phyloP scores from a whole-genome alignment of 1,140 invertebrate species.

The Drosophila arizonae region DNA sequence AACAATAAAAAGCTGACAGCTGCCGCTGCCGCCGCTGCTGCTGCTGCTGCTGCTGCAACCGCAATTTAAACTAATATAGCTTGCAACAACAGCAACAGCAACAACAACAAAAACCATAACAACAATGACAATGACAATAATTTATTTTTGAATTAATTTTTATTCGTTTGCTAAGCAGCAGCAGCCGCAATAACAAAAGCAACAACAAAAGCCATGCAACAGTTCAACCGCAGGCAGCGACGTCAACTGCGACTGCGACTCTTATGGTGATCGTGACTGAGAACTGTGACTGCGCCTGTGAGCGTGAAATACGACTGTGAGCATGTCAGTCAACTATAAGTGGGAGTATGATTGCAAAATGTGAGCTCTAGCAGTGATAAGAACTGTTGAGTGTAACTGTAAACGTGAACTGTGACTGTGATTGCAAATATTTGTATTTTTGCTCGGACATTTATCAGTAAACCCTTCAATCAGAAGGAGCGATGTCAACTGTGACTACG shows the following conservation, averaged over 20 bases:
- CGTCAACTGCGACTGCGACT: neutral
- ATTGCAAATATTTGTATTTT: no score
- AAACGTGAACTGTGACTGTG: no score
- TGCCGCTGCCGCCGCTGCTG: conserved; percentile 42
- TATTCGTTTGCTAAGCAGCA: conserved; percentile 66
- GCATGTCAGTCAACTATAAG: no score
- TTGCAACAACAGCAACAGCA: conserved; percentile 48
- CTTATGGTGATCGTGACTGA: no score
- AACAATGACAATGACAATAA: conserved; percentile 72
- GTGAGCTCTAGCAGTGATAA: no score
- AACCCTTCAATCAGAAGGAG: no score
- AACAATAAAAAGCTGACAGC: conserved; percentile 58
- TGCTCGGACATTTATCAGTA: no score
- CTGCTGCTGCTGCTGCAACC: conserved; percentile 55
- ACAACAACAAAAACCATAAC: conserved; percentile 18
- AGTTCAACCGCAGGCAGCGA: conserved; percentile 50
- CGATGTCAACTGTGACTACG: no score
- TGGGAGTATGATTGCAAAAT: no score
- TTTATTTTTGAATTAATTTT: conserved; percentile 79
- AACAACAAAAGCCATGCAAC: conserved; percentile 45
- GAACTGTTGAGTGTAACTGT: no score
- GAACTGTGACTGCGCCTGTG: no score
- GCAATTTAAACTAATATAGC: conserved; percentile 79
- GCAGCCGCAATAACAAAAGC: conserved; percentile 37
- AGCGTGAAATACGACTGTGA: no score